Base-by-base conservation (phyloP, 2,888 invertebrate genomes). In the Catocala fraxini region DNA sequence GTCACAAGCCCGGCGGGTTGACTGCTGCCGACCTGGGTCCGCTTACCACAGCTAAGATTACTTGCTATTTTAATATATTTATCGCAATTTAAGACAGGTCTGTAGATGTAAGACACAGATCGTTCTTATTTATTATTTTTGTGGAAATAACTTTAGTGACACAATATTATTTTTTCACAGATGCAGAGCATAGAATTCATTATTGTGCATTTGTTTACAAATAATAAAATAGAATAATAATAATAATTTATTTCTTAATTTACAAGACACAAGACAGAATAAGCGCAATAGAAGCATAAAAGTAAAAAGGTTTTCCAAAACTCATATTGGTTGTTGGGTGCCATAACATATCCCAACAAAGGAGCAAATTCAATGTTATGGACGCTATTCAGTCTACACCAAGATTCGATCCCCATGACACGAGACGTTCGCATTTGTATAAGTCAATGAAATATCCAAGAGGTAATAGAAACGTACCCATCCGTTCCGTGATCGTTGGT, bases 381-480 rank as follows among this genome's bases (percentile, higher is more conserved):
- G 63, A 57, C 71, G 68, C 70, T 70, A 75, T 78, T 75, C 68
- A 70, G 63, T 75, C 63, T 51, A 74, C 62, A 71, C 59, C 65
- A 71, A 68, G 71, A 79, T 75, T 76, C 75, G 76, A 78, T 77
- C 68, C 70, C 65, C 63, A 77, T 81, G 80, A 78, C 75, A 79
- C 77, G 76, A 80, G 77, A 77, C 79, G 79, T 83, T 79, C 82
- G 78, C 79, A 85, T 86, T 83, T 83, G 81, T 85, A 80, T 84
- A 83, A 84, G 84, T 83, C 86, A 85, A 86, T 85, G 86, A 84
- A 84, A 87, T 86, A 84, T 85, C 81, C 85, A 80, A 81, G 82
- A 82, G 80, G 83, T 84, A 83, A 85, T 86, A 84, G 81, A 83
- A 86, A 83, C 73, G 81, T 82, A 84, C 79, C 83, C 85, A 82